Percentiles rank a stretch among this genome's conserved stretches.
These are phyloP conservation scores for Heliconius hortense DNA, from an alignment of 2,888 invertebrate species.

Conservation along the genomic window DNA sequence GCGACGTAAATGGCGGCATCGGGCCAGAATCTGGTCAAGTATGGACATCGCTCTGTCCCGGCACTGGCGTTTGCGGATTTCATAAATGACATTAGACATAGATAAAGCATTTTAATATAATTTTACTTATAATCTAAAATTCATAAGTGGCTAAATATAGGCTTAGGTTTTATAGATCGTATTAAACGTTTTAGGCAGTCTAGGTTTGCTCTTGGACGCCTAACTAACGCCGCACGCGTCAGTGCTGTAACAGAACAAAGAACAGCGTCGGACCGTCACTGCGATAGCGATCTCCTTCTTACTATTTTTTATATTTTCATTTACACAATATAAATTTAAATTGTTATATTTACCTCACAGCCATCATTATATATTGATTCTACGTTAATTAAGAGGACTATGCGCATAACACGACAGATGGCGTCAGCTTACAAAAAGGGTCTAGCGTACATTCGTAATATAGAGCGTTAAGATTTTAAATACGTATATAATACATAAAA, in stretches of 20 bases:
- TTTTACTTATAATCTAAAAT: conserved; percentile 46
- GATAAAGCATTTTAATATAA: conserved; percentile 45
- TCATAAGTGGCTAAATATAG: conserved; percentile 47
- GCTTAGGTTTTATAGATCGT: conserved; percentile 41
- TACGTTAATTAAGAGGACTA: conserved; percentile 79
- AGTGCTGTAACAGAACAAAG: conserved; percentile 48
- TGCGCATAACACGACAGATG: conserved; percentile 75
- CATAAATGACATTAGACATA: conserved; percentile 40
- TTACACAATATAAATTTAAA: conserved; percentile 81
- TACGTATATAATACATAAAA: conserved; percentile 77
- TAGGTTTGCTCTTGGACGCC: conserved; percentile 45
- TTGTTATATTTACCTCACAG: conserved; percentile 82
- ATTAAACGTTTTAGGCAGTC: conserved; percentile 43
- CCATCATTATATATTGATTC: conserved; percentile 82
- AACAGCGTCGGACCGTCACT: conserved; percentile 55
- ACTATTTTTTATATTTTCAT: conserved; percentile 70
- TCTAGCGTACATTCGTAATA: conserved; percentile 77
- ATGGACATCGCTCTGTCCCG: conserved; percentile 52
- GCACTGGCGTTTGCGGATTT: conserved; percentile 51
- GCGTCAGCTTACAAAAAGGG: conserved; percentile 77
- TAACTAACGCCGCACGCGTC: conserved; percentile 38
- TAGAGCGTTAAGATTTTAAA: conserved; percentile 64
- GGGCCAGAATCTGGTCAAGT: conserved; percentile 52
- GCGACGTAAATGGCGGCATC: conserved; percentile 54
- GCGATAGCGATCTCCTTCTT: conserved; percentile 63